phyloP scores from a whole-genome alignment of 2,113 vertebrate species.

The Gorsachius goisagi region DNA sequence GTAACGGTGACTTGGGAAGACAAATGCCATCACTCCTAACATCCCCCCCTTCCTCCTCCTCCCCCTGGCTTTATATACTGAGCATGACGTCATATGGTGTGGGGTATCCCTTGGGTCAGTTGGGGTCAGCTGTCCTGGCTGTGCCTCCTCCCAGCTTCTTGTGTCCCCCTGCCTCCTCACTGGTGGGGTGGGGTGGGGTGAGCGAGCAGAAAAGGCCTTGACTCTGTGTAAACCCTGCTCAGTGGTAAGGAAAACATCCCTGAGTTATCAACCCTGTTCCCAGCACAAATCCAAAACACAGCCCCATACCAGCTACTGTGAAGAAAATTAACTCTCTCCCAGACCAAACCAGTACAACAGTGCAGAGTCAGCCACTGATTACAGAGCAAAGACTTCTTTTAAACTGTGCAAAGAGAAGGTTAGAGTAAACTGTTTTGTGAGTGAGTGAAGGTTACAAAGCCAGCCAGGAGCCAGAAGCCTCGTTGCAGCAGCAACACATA shows the following conservation, averaged over 20 bases:
- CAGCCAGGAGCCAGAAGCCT: background rate
- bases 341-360: background rate
- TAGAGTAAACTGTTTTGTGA: background rate
- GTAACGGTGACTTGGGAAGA: rapidly evolving
- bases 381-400: background rate
- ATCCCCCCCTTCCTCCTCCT: background rate
- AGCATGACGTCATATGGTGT: rapidly evolving
- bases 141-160: background rate
- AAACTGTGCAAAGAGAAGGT: background rate
- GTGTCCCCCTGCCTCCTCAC: rapidly evolving
- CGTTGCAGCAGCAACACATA: background rate
- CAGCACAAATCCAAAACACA: background rate
- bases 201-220: background rate
- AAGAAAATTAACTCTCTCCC: background rate
- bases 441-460: background rate
- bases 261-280: background rate
- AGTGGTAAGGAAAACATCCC: background rate
- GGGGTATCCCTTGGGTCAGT: too few species aligned
- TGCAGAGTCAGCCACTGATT: background rate
- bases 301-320: background rate
- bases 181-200: background rate
- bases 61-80: background rate
- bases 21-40: rapidly evolving
- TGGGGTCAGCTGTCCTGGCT: background rate
- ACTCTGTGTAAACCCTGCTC: rapidly evolving